Conservation (phyloP, 2,888 invertebrate genomes). For the Deilephila elpenor region DNA sequence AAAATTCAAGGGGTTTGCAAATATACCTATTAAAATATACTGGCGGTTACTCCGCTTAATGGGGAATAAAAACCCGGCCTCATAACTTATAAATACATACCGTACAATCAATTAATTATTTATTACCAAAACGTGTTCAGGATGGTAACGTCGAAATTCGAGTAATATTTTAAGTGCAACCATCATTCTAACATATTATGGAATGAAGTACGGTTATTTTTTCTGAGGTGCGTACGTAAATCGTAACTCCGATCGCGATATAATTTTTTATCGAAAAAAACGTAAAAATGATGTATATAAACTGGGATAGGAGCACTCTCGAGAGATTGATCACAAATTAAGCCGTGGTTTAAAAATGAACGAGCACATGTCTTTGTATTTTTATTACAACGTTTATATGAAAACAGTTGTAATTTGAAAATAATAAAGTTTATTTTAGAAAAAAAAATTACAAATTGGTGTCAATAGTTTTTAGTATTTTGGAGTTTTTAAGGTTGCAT, state of each 20-base stretch:
- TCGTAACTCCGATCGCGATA: conserved; percentile 57
- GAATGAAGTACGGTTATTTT: conserved; percentile 59
- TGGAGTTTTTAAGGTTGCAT: too few relatives aligned
- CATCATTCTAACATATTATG: conserved; percentile 62
- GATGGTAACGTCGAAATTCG: not conserved
- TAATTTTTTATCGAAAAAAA: conserved; percentile 46
- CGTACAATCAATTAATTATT: not conserved
- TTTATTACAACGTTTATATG: not conserved
- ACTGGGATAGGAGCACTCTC: not conserved
- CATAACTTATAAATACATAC: too few relatives aligned
- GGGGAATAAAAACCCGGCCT: too few relatives aligned
- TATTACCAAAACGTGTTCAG: conserved; percentile 13
- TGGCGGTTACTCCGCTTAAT: too few relatives aligned
- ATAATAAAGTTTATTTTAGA: too few relatives aligned
- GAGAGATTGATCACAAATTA: conserved; percentile 16
- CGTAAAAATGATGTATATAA: conserved; percentile 28
- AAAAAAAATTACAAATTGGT: too few relatives aligned
- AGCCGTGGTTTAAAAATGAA: conserved; percentile 4
- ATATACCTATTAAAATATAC: not conserved
- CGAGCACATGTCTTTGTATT: not conserved
- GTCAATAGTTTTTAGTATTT: too few relatives aligned
- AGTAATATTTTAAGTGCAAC: conserved; percentile 31
- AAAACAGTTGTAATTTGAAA: too few relatives aligned
- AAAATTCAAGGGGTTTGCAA: not conserved
- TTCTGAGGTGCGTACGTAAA: conserved; percentile 60